Percentiles rank a stretch among this genome's conserved stretches.
Conservation (phyloP, 1,140 invertebrate species). For the Drosophila persimilis region DNA sequence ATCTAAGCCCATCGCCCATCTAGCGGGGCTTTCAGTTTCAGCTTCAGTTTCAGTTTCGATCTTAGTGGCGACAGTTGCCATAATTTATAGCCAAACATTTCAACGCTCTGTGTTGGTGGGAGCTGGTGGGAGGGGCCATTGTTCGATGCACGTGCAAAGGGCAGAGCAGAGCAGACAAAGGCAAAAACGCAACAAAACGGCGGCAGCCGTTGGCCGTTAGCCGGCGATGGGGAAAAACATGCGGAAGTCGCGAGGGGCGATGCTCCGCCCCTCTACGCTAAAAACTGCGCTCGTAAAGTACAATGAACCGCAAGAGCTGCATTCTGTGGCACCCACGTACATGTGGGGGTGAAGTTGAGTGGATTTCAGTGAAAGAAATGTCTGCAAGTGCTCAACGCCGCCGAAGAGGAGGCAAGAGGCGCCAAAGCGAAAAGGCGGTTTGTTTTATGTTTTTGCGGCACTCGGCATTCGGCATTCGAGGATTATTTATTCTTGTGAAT, state of each 20-base stretch:
- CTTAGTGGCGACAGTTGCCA: constrained; percentile 47
- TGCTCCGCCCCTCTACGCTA: background rate
- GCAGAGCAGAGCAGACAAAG: constrained; percentile 20
- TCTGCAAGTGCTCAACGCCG: constrained; percentile 25
- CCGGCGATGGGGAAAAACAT: constrained; percentile 49
- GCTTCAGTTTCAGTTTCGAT: constrained; percentile 10
- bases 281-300: constrained; percentile 57
- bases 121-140: constrained; percentile 44
- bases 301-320: constrained; percentile 68
- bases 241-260: constrained; percentile 56
- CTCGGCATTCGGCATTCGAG: constrained; percentile 38
- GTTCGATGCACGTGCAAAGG: constrained; percentile 62
- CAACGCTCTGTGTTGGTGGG: constrained; percentile 22
- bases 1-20: constrained; percentile 24
- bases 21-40: constrained; percentile 11
- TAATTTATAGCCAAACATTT: constrained; percentile 79
- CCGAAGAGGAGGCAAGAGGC: constrained; percentile 20
- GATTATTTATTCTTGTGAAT: background rate
- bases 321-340: constrained; percentile 23
- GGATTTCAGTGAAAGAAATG: constrained; percentile 63
- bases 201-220: constrained; percentile 6
- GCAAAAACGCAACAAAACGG: constrained; percentile 73
- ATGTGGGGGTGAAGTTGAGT: constrained; percentile 60
- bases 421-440: constrained; percentile 33
- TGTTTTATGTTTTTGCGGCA: constrained; percentile 56